Evolutionary conservation across 2,888 invertebrate species (phyloP).

Genomic region (Orthonevra nobilis): DNA sequence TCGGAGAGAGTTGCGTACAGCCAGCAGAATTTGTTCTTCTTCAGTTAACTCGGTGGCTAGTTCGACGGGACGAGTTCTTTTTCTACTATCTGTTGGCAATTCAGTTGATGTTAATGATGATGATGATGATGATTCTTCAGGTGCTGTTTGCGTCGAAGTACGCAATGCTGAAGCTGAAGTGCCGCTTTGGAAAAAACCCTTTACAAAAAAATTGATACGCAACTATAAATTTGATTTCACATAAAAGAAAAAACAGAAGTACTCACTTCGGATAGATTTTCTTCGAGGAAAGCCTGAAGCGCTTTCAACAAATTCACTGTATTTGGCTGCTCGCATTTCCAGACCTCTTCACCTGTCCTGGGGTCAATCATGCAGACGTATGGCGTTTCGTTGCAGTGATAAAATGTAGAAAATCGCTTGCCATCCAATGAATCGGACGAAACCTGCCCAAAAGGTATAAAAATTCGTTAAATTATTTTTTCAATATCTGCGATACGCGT

Average conservation of each 20-base stretch:
- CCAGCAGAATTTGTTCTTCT: slow-evolving; percentile 78
- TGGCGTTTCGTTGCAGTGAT: slow-evolving; percentile 83
- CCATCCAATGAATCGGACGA: slow-evolving; percentile 82
- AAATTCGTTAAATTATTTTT: no score
- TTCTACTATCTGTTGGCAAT: slow-evolving; percentile 15
- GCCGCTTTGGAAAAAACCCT: slow-evolving; percentile 53
- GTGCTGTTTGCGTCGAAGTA: no score
- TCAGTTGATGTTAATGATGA: neutral
- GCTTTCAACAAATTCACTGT: slow-evolving; percentile 73
- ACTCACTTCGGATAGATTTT: slow-evolving; percentile 52
- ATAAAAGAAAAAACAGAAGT: neutral
- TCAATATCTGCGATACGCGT: no score
- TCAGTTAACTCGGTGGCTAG: slow-evolving; percentile 76
- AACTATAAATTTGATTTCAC: neutral
- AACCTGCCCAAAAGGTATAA: no score
- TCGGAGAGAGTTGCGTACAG: slow-evolving; percentile 79
- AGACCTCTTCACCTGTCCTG: slow-evolving; percentile 83
- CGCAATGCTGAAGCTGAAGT: no score
- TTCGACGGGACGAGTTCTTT: slow-evolving; percentile 33
- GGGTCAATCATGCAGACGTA: slow-evolving; percentile 86
- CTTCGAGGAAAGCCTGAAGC: slow-evolving; percentile 45
- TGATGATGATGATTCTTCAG: no score
- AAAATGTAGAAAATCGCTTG: slow-evolving; percentile 84
- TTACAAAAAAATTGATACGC: neutral
- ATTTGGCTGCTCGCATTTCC: slow-evolving; percentile 76